phyloP scores from a whole-genome alignment of 2,797 vertebrate species.

The Mergus octosetaceus region DNA sequence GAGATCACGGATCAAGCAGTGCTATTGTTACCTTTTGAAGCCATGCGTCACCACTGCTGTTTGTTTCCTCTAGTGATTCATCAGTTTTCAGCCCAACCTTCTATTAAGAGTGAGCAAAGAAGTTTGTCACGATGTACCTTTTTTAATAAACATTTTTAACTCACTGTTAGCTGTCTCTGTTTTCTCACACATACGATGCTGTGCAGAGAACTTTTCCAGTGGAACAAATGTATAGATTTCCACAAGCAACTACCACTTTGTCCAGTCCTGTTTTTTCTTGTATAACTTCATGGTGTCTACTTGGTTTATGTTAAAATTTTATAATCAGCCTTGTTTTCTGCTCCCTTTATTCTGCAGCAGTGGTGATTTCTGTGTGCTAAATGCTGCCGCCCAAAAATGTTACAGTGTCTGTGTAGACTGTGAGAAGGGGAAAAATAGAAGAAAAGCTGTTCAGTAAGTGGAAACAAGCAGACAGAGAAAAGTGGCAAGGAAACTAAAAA shows the following conservation, averaged over 20 bases:
- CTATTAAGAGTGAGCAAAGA: conserved; percentile 46
- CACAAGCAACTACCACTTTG: not conserved
- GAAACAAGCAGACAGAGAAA: conserved; percentile 50
- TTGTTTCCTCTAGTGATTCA: conserved; percentile 61
- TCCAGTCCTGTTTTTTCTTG: not conserved
- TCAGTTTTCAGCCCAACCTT: conserved; percentile 48
- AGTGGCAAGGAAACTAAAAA: not conserved
- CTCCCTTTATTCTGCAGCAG: not conserved
- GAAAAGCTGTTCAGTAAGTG: not conserved
- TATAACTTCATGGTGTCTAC: not conserved
- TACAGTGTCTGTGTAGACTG: not conserved
- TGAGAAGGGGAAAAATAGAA: not conserved
- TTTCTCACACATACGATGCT: not conserved
- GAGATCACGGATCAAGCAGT: not conserved
- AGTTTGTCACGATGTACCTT: conserved; percentile 27
- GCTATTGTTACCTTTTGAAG: conserved; percentile 41
- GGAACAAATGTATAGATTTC: not conserved
- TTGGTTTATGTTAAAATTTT: conserved; percentile 10
- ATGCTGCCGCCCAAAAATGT: not conserved
- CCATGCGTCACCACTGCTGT: conserved; percentile 30
- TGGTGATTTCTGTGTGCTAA: not conserved
- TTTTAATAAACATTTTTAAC: conserved; percentile 29
- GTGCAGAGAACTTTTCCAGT: not conserved
- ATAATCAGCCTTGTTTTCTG: not conserved
- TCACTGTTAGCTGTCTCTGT: not conserved